Evolutionary conservation across 2,797 vertebrate species (phyloP), one percentile per base, ranked within the genome.

Genomic region (Falco columbarius): DNA sequence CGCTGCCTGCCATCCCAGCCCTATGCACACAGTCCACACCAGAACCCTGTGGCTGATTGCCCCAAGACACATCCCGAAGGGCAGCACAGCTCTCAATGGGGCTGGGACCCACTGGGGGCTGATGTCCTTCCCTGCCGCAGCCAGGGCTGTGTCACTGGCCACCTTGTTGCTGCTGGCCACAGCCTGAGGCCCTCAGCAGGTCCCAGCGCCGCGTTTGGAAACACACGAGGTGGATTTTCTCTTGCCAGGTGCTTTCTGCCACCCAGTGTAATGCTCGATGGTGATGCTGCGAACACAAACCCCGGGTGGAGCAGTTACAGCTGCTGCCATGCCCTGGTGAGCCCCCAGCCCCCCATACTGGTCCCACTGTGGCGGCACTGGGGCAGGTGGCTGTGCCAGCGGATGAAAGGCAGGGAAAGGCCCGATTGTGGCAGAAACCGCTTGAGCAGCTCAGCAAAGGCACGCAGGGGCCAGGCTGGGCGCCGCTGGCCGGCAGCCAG

Each of bases 241-340:
- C 52, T 67, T 27, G 29, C 55, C 55, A 76, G 56, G 46, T 75
- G 46, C 49, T 85, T 90, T 85, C 44, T 61, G 58, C 22, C 3
- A 4, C 52, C 70, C 61, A 9, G 44, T 0, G 0, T 44, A 29
- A 65, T 0, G 6, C 52, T 59, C 9, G 6, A 17, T 0, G 1
- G 26, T 0, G 6, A 44, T 22, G 27, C 58, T 29, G 32, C 9
- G 21, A 80, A 40, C 9, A 5, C 26, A 49, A 34, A 67, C 19
- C 54, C 55, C 12, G 6, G 30, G 24, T 14, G 20, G 44, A 82
- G 32, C 1, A 0, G 12, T 27, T 49, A 29, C 47, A 22, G 59
- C 54, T 32, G 52, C 34, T 59, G 52, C 40, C 44, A 3, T 42
- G 72, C 29, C 85, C 32, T 0, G 1, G 42, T 36, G 29, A 79